Evolutionary conservation across 2,797 vertebrate species (phyloP).

Genomic region (Brotula barbata): DNA sequence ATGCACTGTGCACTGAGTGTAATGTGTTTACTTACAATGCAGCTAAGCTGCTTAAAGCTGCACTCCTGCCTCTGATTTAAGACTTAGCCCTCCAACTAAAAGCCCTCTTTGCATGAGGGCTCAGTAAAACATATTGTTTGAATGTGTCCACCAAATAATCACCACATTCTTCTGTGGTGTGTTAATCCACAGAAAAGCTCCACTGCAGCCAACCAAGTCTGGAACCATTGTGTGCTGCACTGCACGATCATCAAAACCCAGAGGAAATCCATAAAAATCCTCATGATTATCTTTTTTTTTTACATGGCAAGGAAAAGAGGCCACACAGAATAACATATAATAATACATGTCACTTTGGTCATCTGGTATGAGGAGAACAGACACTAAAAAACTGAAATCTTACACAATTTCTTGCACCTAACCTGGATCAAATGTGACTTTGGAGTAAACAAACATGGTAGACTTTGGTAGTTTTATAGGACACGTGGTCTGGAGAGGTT

Average conservation of each 20-base stretch:
- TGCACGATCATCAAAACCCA: slow-evolving; percentile 1
- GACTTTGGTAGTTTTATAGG: too few species aligned
- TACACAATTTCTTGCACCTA: too few species aligned
- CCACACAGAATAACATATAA: too few species aligned
- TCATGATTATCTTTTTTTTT: too few species aligned
- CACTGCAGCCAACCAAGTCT: slow-evolving; percentile 15
- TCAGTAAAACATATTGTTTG: slow-evolving; percentile 34
- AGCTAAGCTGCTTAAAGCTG: slow-evolving; percentile 53
- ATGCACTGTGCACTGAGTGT: slow-evolving; percentile 25
- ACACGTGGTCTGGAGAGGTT: too few species aligned
- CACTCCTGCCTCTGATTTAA: slow-evolving; percentile 55
- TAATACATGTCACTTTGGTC: too few species aligned
- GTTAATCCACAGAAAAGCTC: slow-evolving; percentile 31
- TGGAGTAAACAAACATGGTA: too few species aligned
- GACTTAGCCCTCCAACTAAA: slow-evolving; percentile 41
- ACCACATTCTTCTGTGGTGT: slow-evolving; percentile 25
- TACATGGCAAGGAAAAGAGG: too few species aligned
- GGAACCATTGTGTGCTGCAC: not conserved
- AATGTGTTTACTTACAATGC: slow-evolving; percentile 60
- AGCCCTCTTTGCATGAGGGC: slow-evolving; percentile 17
- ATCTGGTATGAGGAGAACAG: too few species aligned
- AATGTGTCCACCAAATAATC: slow-evolving; percentile 39
- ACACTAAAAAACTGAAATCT: too few species aligned
- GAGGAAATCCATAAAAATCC: not conserved
- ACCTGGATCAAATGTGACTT: too few species aligned